Evolutionary conservation across 2,888 invertebrate species (phyloP).

Genomic region (Abrostola tripartita): DNA sequence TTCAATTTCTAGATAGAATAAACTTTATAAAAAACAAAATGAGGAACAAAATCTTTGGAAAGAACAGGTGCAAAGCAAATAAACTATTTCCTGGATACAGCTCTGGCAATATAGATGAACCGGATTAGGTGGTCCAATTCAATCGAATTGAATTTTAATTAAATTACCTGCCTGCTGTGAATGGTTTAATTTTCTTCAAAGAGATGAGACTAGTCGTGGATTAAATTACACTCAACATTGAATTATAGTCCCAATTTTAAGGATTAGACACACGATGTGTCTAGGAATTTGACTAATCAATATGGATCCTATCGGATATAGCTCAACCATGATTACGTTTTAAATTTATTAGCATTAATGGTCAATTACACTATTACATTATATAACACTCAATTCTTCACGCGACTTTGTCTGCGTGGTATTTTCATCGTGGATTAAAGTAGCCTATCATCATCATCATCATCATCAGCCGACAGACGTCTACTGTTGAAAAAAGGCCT

Average conservation of each 20-base stretch:
- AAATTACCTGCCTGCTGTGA: constrained; percentile 70
- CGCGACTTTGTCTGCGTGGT: no score
- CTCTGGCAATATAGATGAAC: constrained; percentile 65
- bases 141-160: constrained; percentile 83
- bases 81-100: constrained; percentile 42
- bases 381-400: no score
- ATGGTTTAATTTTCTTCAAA: constrained; percentile 63
- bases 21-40: constrained; percentile 13
- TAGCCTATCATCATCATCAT: no score
- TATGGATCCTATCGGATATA: no score
- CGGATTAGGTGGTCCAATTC: constrained; percentile 75
- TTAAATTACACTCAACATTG: constrained; percentile 41
- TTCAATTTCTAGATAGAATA: constrained; percentile 27
- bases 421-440: no score
- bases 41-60: constrained; percentile 23
- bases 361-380: no score
- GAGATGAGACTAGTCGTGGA: constrained; percentile 50
- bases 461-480: no score
- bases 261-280: constrained; percentile 8
- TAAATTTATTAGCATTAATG: no score
- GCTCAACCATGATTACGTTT: no score
- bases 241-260: constrained; percentile 17
- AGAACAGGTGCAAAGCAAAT: constrained; percentile 27
- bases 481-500: no score
- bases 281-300: background rate